Evolutionary conservation across 2,113 vertebrate genomes (phyloP).

Genomic region (Thinocorus orbignyianus): DNA sequence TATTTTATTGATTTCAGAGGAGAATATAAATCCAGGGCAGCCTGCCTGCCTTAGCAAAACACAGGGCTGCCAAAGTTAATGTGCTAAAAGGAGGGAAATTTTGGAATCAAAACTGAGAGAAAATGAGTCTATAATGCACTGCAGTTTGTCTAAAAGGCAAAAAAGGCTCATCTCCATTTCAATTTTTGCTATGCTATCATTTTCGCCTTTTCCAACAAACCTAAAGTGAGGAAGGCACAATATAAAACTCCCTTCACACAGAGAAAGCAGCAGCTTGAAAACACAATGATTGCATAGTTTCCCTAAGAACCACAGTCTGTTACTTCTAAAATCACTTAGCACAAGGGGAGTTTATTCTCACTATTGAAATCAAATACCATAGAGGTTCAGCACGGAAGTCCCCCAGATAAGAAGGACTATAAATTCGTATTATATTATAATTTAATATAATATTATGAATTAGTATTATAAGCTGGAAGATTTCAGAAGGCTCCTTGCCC

Average conservation of each 20-base stretch:
- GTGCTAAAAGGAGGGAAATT: background rate
- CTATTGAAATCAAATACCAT: background rate
- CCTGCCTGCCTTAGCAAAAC: conserved; percentile 8
- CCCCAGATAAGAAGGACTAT: background rate
- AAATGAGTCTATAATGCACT: background rate
- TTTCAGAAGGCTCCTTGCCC: background rate
- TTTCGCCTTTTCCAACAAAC: background rate
- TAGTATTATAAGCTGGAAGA: background rate
- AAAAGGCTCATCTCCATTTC: background rate
- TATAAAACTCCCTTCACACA: background rate
- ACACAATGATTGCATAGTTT: background rate
- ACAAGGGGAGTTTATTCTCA: background rate
- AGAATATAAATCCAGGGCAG: conserved; percentile 46
- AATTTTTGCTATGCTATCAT: background rate
- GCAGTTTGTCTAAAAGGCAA: background rate
- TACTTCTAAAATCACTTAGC: background rate
- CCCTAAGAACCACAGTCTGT: background rate
- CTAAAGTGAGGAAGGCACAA: background rate
- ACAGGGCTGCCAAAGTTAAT: background rate
- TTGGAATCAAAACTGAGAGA: background rate
- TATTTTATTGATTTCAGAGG: conserved; percentile 65
- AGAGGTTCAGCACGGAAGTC: background rate
- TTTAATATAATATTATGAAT: background rate
- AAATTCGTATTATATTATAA: background rate
- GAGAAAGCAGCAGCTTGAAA: background rate